Evolutionary conservation across 2,888 invertebrate genomes (phyloP), one percentile per base, ranked within the genome.

Genomic region (Aleiodes testaceus): DNA sequence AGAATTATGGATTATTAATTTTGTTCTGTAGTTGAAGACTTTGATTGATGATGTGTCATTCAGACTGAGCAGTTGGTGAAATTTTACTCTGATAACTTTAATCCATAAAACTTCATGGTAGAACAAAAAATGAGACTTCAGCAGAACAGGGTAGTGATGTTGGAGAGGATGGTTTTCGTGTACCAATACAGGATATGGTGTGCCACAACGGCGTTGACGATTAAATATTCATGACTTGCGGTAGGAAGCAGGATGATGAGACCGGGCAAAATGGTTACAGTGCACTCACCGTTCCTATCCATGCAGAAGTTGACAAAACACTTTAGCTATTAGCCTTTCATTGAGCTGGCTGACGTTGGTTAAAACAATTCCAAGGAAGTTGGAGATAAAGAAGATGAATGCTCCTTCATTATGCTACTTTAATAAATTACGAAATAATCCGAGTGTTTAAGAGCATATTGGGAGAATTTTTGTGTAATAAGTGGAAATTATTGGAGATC

Each of bases 201-300:
- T 75, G 71, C 79, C 77, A 66, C 70, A 68, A 70, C 70, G 67
- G 71, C 55, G 65, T 65, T 70, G 66, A 14, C 71, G 75, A 80
- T 80, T 81, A 81, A 81, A 80, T 81, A 81, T 81, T 81, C 81
- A 81, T 79, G 78, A 80, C 71, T 26, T 73, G 69, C 73, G 74
- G 74, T 66, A 70, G 72, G 74, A 52, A 69, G 69, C 55, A 61
- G 61, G 72, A 69, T 64, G 63, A 61, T 66, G 49, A 44, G 65
- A 14, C 59, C 42, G 52, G 72, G 49, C 49, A 49, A 42, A 70
- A 68, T 70, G 72, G 72, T 66, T 65, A 49, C 55, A 44, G 18
- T 50, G 63, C 30, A 72, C 59, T 44, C 42, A 59, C 59, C 42
- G 59, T 59, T 59, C 12, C 59, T 14, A 53, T 53, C 26, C n/a